Percentiles rank a stretch among this genome's conserved stretches.
phyloP scores from a whole-genome alignment of 2,797 vertebrate genomes.

The Oophaga sylvatica region DNA sequence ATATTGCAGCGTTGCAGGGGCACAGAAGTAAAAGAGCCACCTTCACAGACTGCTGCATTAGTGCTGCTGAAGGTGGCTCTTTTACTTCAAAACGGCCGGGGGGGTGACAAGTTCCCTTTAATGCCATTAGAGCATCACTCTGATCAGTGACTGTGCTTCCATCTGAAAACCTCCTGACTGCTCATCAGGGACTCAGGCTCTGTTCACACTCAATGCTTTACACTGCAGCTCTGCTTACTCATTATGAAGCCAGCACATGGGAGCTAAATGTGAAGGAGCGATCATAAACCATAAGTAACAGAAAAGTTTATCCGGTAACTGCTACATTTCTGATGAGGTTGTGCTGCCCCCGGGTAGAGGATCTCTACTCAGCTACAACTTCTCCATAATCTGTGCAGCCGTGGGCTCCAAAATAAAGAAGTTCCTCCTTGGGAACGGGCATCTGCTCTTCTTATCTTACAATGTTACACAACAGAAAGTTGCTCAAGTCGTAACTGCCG shows the following conservation, averaged over 20 bases:
- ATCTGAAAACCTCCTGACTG: too few species aligned
- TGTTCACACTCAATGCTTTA: too few species aligned
- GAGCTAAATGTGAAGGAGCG: not conserved
- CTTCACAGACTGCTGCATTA: too few species aligned
- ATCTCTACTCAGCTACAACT: not conserved
- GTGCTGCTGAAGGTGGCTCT: too few species aligned
- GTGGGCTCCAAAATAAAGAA: not conserved
- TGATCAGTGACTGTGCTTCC: too few species aligned
- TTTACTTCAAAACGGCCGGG: too few species aligned
- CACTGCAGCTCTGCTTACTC: not conserved
- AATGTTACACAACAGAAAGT: constrained; percentile 22
- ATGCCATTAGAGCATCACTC: too few species aligned
- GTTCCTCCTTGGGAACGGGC: not conserved
- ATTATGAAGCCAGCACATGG: not conserved
- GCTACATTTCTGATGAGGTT: not conserved
- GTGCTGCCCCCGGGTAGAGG: not conserved
- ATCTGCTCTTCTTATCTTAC: not conserved
- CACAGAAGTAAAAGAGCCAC: too few species aligned
- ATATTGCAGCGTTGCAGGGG: too few species aligned
- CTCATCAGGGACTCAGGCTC: too few species aligned
- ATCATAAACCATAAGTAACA: not conserved
- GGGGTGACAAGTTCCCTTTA: too few species aligned
- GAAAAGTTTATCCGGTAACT: not conserved
- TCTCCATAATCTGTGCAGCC: not conserved
- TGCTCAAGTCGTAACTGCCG: not conserved